Conservation (phyloP, 2,888 invertebrate genomes). For the Caenorhabditis virilis region DNA sequence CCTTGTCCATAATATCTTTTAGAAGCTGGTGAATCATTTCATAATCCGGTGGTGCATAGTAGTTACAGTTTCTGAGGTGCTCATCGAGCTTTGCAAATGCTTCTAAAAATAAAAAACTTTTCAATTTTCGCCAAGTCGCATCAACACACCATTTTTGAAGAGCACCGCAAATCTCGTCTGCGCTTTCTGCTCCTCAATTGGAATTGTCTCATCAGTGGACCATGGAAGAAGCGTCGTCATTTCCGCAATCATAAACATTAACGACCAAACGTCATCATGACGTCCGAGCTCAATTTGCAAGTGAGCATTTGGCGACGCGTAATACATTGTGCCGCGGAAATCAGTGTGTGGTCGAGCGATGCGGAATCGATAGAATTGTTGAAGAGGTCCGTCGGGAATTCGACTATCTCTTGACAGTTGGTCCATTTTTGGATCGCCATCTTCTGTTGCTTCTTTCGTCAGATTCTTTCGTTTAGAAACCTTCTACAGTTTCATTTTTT, state of each 20-base stretch:
- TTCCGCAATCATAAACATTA: background rate
- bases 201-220: background rate
- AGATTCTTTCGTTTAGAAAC: background rate
- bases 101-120: too few species aligned
- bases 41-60: constrained; percentile 19
- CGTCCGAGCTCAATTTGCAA: constrained; percentile 3
- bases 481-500: too few species aligned
- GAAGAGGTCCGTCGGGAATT: background rate
- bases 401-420: background rate
- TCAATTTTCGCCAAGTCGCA: background rate
- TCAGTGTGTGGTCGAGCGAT: constrained; percentile 21
- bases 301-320: constrained; percentile 34
- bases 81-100: constrained; percentile 5
- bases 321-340: constrained; percentile 29
- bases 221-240: background rate
- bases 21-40: constrained; percentile 11
- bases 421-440: background rate
- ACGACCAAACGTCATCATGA: background rate
- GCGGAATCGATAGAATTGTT: constrained; percentile 10
- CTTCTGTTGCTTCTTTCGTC: background rate
- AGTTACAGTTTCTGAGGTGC: constrained; percentile 12
- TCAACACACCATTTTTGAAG: background rate
- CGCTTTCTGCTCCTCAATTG: background rate
- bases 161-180: background rate
- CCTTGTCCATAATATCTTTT: constrained; percentile 10